Evolutionary conservation across 2,113 vertebrate genomes (phyloP).

Genomic region (Aleadryas rufinucha): DNA sequence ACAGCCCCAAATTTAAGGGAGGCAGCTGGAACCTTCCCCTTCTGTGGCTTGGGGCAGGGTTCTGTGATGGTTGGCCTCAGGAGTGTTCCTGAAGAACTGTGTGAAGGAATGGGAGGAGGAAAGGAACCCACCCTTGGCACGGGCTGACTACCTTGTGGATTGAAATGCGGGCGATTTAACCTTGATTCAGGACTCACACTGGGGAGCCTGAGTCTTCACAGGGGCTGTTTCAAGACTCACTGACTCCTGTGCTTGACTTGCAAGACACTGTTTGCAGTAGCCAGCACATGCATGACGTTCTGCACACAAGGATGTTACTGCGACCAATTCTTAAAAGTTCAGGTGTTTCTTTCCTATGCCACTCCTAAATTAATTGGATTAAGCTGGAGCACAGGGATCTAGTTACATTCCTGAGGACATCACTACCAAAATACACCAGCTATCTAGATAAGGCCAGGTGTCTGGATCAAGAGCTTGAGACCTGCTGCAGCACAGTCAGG

Average conservation of each 20-base stretch:
- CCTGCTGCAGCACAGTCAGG: neutral
- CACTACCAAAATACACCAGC: neutral
- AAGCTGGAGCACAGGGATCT: neutral
- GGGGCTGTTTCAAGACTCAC: neutral
- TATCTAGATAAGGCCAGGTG: neutral
- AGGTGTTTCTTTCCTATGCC: neutral
- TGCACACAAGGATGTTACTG: neutral
- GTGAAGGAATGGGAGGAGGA: neutral
- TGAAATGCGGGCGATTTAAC: neutral
- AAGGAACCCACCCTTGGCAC: neutral
- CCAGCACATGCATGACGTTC: rapidly evolving
- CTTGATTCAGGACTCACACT: neutral
- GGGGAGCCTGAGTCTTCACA: neutral
- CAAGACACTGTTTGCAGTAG: neutral
- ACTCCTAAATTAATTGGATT: neutral
- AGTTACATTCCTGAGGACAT: neutral
- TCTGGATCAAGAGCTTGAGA: neutral
- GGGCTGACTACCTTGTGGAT: neutral
- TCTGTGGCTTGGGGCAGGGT: neutral
- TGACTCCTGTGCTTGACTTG: neutral
- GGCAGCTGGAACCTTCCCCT: neutral
- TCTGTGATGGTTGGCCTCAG: rapidly evolving
- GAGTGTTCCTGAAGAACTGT: neutral
- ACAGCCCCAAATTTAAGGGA: neutral
- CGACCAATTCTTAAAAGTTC: neutral